Conservation (phyloP, 1,140 invertebrate species). For the Helicoverpa zea region DNA sequence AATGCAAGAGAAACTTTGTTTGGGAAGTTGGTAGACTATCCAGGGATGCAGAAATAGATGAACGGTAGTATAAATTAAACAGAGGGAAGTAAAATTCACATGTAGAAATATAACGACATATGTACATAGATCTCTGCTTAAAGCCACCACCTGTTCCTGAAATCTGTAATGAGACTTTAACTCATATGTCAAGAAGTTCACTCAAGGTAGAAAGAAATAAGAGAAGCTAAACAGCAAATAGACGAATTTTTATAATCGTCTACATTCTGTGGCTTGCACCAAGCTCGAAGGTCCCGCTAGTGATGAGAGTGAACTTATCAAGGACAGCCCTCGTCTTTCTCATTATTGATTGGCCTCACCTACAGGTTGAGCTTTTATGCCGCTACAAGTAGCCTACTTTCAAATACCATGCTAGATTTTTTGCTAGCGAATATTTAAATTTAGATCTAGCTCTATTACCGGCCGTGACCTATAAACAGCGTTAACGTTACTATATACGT, state of each 20-base stretch:
- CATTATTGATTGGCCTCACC: constrained; percentile 15
- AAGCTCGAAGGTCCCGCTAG: constrained; percentile 35
- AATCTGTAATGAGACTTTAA: no score
- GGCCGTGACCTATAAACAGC: background rate
- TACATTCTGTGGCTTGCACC: constrained; percentile 27
- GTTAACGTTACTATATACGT: background rate
- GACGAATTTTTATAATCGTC: background rate
- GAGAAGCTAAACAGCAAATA: no score
- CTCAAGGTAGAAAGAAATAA: no score
- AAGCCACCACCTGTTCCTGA: no score
- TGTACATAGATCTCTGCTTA: no score
- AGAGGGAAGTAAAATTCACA: no score
- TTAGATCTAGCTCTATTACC: background rate
- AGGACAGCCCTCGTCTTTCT: constrained; percentile 27
- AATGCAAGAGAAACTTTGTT: no score
- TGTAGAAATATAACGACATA: no score
- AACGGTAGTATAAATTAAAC: no score
- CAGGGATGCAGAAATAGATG: no score
- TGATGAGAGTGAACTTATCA: constrained; percentile 39
- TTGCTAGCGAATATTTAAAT: background rate
- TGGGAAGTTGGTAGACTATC: no score
- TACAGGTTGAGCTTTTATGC: background rate
- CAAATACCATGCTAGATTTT: background rate
- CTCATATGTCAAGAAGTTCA: no score
- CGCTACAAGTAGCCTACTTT: background rate